These are phyloP conservation scores for Agonum fuliginosum DNA, from an alignment of 2,888 invertebrate genomes.

Conservation along the genomic window DNA sequence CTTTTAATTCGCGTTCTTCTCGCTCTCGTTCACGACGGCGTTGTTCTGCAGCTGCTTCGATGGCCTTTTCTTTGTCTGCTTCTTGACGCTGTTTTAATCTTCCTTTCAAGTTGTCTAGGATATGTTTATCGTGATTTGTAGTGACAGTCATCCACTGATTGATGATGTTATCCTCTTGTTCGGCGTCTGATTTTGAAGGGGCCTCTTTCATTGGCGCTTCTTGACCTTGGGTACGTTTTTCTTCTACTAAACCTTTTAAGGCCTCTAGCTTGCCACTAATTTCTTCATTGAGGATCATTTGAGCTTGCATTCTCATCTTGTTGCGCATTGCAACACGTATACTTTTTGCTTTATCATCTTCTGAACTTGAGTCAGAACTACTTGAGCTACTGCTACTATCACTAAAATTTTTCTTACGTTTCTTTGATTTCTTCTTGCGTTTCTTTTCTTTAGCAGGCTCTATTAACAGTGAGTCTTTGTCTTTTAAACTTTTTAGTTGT, in stretches of 20 bases:
- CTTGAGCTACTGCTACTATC: constrained; percentile 72
- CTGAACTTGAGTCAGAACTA: constrained; percentile 70
- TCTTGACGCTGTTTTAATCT: constrained; percentile 75
- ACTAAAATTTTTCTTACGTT: constrained; percentile 69
- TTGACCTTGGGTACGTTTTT: constrained; percentile 68
- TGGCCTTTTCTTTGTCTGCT: constrained; percentile 69
- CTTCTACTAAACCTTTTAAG: constrained; percentile 73
- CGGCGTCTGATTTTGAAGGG: constrained; percentile 64
- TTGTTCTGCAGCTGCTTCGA: constrained; percentile 63
- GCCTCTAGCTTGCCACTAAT: constrained; percentile 71
- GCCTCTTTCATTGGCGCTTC: constrained; percentile 5
- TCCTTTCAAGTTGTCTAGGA: constrained; percentile 74
- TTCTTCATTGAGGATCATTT: constrained; percentile 73
- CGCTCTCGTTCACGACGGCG: constrained; percentile 67
- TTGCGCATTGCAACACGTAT: constrained; percentile 82
- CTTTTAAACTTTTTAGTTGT: constrained; percentile 63
- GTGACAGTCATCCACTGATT: constrained; percentile 75
- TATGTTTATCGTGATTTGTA: constrained; percentile 72
- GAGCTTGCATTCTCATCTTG: constrained; percentile 73
- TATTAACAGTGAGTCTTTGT: constrained; percentile 65
- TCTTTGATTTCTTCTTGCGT: constrained; percentile 74
- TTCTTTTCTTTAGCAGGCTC: constrained; percentile 73
- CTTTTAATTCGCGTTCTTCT: constrained; percentile 70
- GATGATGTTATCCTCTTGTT: constrained; percentile 71
- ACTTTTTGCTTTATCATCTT: constrained; percentile 75